A percentile compares a stretch with the other conserved stretches of the same genome.
These are phyloP conservation scores for Chiridota heheva DNA, from an alignment of 35 echinoderm and acorn worm genomes.

Conservation along the genomic window DNA sequence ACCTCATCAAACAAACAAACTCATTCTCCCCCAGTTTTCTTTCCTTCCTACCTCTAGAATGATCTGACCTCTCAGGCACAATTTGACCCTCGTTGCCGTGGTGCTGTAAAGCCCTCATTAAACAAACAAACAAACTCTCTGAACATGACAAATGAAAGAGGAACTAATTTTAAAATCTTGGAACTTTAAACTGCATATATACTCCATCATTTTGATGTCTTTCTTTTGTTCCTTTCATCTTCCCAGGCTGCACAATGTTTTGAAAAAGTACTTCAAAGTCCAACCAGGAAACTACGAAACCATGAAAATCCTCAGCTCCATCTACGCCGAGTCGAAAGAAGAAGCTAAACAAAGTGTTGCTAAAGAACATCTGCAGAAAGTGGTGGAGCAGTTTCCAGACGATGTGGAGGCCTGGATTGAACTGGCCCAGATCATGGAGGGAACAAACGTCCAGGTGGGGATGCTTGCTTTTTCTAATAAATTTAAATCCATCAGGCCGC, in stretches of 20 bases:
- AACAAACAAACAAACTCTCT: no score
- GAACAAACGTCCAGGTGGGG: slow-evolving; percentile 85
- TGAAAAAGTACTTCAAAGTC: slow-evolving; percentile 95
- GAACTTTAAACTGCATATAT: no score
- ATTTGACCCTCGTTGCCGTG: no score
- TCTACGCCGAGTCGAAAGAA: slow-evolving; percentile 81
- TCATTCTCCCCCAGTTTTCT: no score
- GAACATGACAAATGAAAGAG: no score
- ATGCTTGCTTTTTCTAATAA: no score
- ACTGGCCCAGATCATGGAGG: slow-evolving; percentile 93
- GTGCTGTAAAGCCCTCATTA: no score
- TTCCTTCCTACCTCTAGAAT: no score
- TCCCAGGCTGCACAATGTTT: slow-evolving; percentile 89
- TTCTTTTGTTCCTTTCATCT: background rate
- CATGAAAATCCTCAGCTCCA: slow-evolving; percentile 96
- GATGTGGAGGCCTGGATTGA: slow-evolving; percentile 99
- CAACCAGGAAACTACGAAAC: slow-evolving; percentile 99
- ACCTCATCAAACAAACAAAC: no score
- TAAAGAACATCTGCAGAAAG: slow-evolving; percentile 93
- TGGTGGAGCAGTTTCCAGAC: slow-evolving; percentile 96
- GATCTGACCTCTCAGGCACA: no score
- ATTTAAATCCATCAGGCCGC: no score
- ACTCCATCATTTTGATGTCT: background rate
- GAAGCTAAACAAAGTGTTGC: slow-evolving; percentile 78
- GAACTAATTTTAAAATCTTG: no score